Evolutionary conservation across 2,888 invertebrate species (phyloP).

Genomic region (Dyspetes luteomarginatus): DNA sequence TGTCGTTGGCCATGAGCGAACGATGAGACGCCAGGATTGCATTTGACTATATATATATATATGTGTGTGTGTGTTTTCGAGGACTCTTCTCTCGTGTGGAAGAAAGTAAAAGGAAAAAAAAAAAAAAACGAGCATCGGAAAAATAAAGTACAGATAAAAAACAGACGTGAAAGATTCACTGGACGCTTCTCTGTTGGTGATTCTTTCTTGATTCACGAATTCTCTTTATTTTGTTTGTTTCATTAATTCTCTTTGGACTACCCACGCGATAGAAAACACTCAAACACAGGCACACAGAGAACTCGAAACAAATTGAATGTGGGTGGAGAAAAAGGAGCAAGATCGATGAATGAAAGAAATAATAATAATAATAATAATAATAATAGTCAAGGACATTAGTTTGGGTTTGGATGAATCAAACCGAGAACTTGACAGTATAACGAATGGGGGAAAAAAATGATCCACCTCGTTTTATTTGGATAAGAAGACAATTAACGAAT

Average conservation of each 20-base stretch:
- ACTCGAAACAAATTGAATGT: neutral
- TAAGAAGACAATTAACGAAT: no score
- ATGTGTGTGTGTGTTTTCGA: conserved; percentile 17
- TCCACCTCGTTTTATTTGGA: no score
- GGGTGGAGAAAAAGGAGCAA: conserved; percentile 12
- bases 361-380: conserved; percentile 20
- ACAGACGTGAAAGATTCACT: conserved; percentile 17
- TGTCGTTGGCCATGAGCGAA: conserved; percentile 75
- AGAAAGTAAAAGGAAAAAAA: conserved; percentile 31
- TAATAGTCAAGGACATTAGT: neutral
- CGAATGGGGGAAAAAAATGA: no score
- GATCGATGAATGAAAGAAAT: neutral
- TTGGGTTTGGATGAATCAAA: neutral
- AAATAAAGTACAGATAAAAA: conserved; percentile 29
- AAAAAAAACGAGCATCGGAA: conserved; percentile 9
- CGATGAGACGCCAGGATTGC: conserved; percentile 56
- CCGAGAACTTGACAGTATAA: conserved; percentile 34
- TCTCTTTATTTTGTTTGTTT: conserved; percentile 2
- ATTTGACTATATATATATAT: conserved; percentile 30
- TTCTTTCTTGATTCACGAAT: neutral
- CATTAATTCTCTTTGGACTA: neutral
- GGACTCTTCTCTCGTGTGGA: conserved; percentile 27
- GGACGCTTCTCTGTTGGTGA: conserved; percentile 6
- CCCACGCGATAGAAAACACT: conserved; percentile 40
- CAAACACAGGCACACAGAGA: neutral